These are phyloP conservation scores for Chaetops frenatus DNA, from an alignment of 2,113 vertebrate species.

Conservation along the genomic window DNA sequence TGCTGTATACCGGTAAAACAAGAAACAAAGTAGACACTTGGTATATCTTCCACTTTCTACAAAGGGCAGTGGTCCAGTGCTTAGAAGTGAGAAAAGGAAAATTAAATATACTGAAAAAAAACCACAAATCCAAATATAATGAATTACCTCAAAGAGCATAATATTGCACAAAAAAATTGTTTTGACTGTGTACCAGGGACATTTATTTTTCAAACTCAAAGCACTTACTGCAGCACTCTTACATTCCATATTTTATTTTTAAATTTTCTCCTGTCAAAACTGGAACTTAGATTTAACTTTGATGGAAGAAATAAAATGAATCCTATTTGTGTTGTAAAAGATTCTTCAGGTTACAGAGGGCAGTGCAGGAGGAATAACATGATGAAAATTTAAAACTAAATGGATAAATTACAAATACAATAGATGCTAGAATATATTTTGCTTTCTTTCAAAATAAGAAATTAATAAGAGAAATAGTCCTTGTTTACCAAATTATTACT, in stretches of 20 bases:
- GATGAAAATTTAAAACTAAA: background rate
- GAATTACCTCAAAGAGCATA: background rate
- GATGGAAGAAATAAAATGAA: background rate
- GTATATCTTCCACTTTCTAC: background rate
- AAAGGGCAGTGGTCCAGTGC: background rate
- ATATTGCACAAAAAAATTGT: background rate
- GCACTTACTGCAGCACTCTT: background rate
- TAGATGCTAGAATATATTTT: background rate
- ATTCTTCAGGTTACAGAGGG: background rate
- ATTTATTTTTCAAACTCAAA: background rate
- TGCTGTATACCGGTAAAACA: background rate
- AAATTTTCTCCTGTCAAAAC: background rate
- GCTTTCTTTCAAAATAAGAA: background rate
- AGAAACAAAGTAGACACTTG: background rate
- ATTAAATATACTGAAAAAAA: background rate
- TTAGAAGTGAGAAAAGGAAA: background rate
- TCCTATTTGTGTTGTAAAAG: background rate
- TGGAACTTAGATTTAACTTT: background rate
- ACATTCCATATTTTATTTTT: background rate
- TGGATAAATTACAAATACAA: background rate
- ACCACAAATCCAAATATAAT: background rate
- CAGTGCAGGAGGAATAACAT: rapidly evolving
- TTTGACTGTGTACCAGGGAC: background rate
- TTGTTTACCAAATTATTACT: background rate
- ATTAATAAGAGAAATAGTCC: background rate